These are phyloP conservation scores for Rugalucina vietnamica DNA, from an alignment of 2,888 invertebrate species.

Conservation along the genomic window DNA sequence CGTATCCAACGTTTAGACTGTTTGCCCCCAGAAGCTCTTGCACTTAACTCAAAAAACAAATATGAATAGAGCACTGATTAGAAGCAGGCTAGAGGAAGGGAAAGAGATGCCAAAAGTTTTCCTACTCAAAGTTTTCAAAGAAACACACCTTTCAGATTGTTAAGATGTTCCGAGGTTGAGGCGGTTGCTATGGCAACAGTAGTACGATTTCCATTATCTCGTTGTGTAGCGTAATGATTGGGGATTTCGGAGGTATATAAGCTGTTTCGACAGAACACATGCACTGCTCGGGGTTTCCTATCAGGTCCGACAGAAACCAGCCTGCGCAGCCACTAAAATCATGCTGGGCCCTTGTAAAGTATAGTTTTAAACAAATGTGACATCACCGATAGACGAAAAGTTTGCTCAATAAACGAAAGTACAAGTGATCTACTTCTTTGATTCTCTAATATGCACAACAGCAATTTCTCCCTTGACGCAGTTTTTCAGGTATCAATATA, in stretches of 20 bases:
- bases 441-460: no score
- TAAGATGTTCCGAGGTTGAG: slow-evolving; percentile 50
- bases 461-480: no score
- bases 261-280: no score
- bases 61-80: background rate
- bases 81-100: background rate
- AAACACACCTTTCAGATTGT: slow-evolving; percentile 52
- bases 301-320: no score
- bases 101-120: slow-evolving; percentile 20
- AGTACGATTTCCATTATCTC: slow-evolving; percentile 58
- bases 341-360: no score
- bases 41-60: background rate
- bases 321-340: no score
- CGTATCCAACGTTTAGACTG: background rate
- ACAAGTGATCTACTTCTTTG: no score
- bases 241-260: slow-evolving; percentile 7
- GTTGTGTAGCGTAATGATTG: slow-evolving; percentile 45
- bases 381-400: no score
- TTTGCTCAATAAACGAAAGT: no score
- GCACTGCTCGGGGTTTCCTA: no score
- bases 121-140: slow-evolving; percentile 59
- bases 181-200: slow-evolving; percentile 56
- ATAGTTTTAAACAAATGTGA: no score
- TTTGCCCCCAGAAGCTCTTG: background rate
- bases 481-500: slow-evolving; percentile 6